Evolutionary conservation across 2,113 vertebrate genomes (phyloP), one percentile per base, ranked within the genome.

Genomic region (Marmota flaviventris): DNA sequence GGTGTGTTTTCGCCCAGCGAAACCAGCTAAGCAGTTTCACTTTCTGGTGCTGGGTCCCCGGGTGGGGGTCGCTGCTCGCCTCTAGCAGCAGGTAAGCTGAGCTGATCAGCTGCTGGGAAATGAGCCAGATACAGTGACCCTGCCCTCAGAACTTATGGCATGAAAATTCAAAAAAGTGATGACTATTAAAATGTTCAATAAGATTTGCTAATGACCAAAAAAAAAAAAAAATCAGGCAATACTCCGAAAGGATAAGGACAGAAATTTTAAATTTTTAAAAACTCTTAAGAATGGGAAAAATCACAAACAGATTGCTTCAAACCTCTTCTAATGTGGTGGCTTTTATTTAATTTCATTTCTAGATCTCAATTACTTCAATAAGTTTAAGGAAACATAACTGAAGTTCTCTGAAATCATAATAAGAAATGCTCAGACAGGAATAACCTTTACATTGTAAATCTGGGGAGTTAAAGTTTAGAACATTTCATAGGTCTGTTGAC

Each of bases 21-120:
- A 91, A 91, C 67, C 53, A 58, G 34, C 77, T 75, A 25, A 56
- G 25, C 17, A 65, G 82, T 97, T 96, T 98, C 95, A 85, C 96
- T 97, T 97, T 96, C 95, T 95, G 86, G 42, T 20, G 70, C 82
- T 78, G 18, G 67, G 39, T 92, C 45, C 81, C 39, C 34, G 83
- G 89, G 42, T 2, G 56, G 42, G 67, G 88, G 86, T 48, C 22
- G 0, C 12, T 1, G 51, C 75, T 11, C 14, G 13, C 37, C 37
- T 12, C 45, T 4, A 4, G 22, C 8, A 10, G 34, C 83, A 78
- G 96, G 94, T 91, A n/a, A 61, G 39, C 8, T 5, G 16, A 42
- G 53, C 48, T 7, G 32, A 17, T 25, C 45, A 63, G 39, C 34
- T 45, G 29, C 51, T 24, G 14, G 67, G 48, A 75, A 82, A n/a